Conservation (phyloP, 1,140 invertebrate genomes). For the Drosophila sulfurigaster region DNA sequence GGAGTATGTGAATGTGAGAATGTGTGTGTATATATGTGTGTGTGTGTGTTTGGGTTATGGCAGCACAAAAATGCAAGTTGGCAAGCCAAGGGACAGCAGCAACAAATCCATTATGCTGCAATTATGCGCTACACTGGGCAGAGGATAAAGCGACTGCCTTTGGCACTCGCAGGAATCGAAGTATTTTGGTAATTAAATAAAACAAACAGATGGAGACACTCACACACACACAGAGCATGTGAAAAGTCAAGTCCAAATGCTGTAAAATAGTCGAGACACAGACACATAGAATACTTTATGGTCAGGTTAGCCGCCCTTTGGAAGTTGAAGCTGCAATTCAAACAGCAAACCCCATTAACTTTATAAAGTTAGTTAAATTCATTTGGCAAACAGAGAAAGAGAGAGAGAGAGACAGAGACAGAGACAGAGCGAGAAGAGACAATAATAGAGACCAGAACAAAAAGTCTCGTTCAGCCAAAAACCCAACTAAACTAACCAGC, state of each 20-base stretch:
- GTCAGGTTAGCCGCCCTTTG: neutral
- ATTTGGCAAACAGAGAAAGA: constrained; percentile 80
- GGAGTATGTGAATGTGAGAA: constrained; percentile 8
- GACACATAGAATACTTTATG: neutral
- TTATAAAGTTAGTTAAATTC: constrained; percentile 84
- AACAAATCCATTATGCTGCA: constrained; percentile 83
- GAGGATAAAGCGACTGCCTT: constrained; percentile 5
- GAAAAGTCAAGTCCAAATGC: constrained; percentile 77
- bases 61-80: constrained; percentile 52
- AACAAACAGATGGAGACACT: constrained; percentile 55
- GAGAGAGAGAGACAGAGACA: constrained; percentile 33
- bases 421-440: constrained; percentile 56
- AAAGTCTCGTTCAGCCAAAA: neutral
- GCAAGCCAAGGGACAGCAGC: constrained; percentile 49
- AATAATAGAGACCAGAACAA: constrained; percentile 1
- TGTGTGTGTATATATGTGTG: constrained; percentile 10
- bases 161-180: constrained; percentile 57
- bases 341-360: constrained; percentile 82
- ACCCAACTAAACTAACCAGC: constrained; percentile 18
- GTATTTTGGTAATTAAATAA: constrained; percentile 82
- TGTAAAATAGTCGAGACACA: constrained; percentile 68
- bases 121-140: constrained; percentile 75
- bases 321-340: constrained; percentile 63
- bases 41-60: constrained; percentile 31
- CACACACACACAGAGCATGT: constrained; percentile 48